Evolutionary conservation across 1,140 invertebrate genomes (phyloP), one percentile per base, ranked within the genome.

Genomic region (Pollicipes pollicipes): DNA sequence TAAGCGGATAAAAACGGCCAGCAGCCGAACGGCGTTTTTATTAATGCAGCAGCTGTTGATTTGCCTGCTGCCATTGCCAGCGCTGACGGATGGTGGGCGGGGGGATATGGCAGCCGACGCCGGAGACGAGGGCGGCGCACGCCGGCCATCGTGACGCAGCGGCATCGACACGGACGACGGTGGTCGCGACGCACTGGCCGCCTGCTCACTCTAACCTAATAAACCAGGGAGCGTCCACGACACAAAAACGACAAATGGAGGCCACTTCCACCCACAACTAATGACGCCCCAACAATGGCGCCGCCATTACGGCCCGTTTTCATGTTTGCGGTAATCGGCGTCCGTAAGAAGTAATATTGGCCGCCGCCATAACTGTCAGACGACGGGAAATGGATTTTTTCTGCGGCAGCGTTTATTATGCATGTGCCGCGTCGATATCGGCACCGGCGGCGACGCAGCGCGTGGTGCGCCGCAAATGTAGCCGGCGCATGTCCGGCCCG

Each of bases 1-100:
- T 58, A 58, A 58, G 45, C 45, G 45, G 45, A 58, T 58, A 58
- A 58, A 58, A 58, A 58, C 45, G 8, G 45, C 13, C 45, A 58
- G 17, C 45, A 24, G 45, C 45, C 45, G 45, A 58, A 58, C 13
- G 13, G 45, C 13, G 45, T 58, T 58, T 58, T 58, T 58, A 58
- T 58, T 58, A 58, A 58, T 58, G 45, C 45, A 58, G 45, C 45
- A 58, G 45, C 45, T 58, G 45, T 58, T 58, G 45, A 58, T 58
- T 58, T 24, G 45, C 2, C 45, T 58, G 45, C 45, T n/a, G n/a
- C n/a, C n/a, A 58, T n/a, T n/a, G n/a, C n/a, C 8, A 58, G 21
- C 13, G 45, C 13, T 10, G 24, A 17, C 8, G 8, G 45, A 24
- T 2, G 21, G 45, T 2, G 2, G 45, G 21, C 17, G 24, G 45